Conservation (phyloP, 2,113 vertebrate species). For the Psittacula cyanocephala region DNA sequence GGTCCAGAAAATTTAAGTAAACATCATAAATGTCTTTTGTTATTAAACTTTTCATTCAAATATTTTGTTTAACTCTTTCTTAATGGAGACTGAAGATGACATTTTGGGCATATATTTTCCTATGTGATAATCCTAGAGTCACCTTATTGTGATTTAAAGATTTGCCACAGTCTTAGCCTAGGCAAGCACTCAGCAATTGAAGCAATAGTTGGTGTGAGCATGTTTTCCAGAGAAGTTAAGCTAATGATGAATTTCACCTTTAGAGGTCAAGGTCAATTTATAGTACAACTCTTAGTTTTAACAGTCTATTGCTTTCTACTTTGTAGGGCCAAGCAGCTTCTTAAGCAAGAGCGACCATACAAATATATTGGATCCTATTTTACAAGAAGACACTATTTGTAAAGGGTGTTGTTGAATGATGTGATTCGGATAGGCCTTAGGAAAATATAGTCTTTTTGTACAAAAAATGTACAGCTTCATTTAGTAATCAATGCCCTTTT, state of each 20-base stretch:
- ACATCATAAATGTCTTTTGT: slow-evolving; percentile 86
- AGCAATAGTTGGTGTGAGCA: not conserved
- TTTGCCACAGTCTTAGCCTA: not conserved
- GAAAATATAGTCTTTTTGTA: not conserved
- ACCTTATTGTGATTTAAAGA: slow-evolving; percentile 28
- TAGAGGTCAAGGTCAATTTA: slow-evolving; percentile 54
- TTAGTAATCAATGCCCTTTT: not conserved
- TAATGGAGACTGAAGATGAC: slow-evolving; percentile 70
- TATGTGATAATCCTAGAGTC: slow-evolving; percentile 29
- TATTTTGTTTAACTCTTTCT: slow-evolving; percentile 80
- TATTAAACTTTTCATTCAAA: slow-evolving; percentile 81
- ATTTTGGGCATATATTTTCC: slow-evolving; percentile 28
- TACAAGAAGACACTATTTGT: slow-evolving; percentile 17
- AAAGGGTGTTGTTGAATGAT: slow-evolving; percentile 34
- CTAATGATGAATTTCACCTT: slow-evolving; percentile 38
- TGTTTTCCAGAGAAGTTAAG: slow-evolving; percentile 13
- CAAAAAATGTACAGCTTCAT: not conserved
- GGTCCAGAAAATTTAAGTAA: slow-evolving; percentile 83
- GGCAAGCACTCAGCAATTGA: not conserved
- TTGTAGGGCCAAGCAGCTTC: not conserved
- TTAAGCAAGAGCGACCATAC: not conserved
- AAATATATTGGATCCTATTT: slow-evolving; percentile 5
- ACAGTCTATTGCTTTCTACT: slow-evolving; percentile 21
- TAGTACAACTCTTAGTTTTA: slow-evolving; percentile 19
- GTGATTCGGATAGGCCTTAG: not conserved